Base-by-base conservation (phyloP, 2,888 invertebrate species). In the Eristalis pertinax region DNA sequence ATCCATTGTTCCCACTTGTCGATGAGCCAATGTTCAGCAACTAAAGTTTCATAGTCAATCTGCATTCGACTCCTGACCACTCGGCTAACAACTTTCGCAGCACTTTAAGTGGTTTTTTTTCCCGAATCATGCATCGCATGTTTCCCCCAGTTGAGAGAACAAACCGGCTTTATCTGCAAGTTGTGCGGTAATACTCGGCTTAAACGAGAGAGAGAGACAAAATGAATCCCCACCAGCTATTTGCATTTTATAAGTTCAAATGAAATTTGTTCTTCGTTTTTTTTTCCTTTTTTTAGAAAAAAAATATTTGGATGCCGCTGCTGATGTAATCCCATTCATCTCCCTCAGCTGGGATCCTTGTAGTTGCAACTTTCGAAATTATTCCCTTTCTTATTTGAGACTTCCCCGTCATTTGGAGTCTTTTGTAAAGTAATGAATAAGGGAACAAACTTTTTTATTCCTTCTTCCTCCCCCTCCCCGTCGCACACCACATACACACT, bases 361-460 rank as follows among this genome's bases (percentile, higher is more conserved):
- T 50, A 50, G 19, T 19, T 50, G 7, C 43, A n/a, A 43, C n/a
- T 43, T 67, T 43, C 2, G 32, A 58, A 60, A 13, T 65, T 64
- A 74, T 58, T 50, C 50, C 64, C 32, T 35, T 26, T 73, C 60
- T 41, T 67, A 43, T 73, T 73, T 62, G 62, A 43, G 62, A 68
- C 67, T 68, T 67, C 15, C 24, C 56, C 62, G 62, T 50, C 43
- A 50, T 63, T 63, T 80, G 50, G 50, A 50, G 50, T 50, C 50
- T 8, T 50, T 50, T 50, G 50, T 50, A 50, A 80, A 74, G 80
- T 80, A 80, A 68, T 68, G 60, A 50, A 74, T 68, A 69, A 65
- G 56, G 65, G 69, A 70, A 68, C 58, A 75, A 69, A 75, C 69
- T 74, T 81, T 64, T 65, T 35, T 76, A 70, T 19, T 19, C 19